Percentiles rank a stretch among this genome's conserved stretches.
phyloP scores from a whole-genome alignment of 1,140 invertebrate species.

The Macrotrachela quadricornifera region DNA sequence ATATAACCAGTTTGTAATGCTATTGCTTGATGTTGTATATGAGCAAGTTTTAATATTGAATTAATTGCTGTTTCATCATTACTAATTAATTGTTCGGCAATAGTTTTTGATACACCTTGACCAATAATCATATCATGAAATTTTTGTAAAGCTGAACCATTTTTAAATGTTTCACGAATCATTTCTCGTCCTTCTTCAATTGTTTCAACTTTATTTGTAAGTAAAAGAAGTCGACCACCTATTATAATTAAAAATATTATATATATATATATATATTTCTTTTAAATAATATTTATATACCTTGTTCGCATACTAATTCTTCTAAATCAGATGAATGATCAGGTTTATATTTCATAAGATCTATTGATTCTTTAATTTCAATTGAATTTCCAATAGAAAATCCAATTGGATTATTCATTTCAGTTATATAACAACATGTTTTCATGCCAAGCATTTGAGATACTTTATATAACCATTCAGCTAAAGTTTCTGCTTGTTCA shows the following conservation, averaged over 20 bases:
- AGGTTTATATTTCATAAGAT: slow-evolving; percentile 29
- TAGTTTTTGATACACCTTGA: not conserved
- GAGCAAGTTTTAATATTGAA: not conserved
- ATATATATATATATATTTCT: too few relatives aligned
- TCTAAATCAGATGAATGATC: slow-evolving; percentile 7
- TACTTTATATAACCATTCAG: slow-evolving; percentile 23
- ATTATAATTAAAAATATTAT: not conserved
- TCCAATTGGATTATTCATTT: slow-evolving; percentile 38
- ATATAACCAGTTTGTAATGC: not conserved
- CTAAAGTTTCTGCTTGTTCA: slow-evolving; percentile 30
- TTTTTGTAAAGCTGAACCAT: slow-evolving; percentile 5
- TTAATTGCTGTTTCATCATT: not conserved
- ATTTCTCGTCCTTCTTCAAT: not conserved
- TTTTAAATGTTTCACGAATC: slow-evolving; percentile 1
- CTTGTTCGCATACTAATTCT: too few relatives aligned
- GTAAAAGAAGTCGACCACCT: slow-evolving; percentile 1
- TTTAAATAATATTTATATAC: too few relatives aligned
- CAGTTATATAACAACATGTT: slow-evolving; percentile 32
- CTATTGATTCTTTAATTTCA: slow-evolving; percentile 36
- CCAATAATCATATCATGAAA: slow-evolving; percentile 7
- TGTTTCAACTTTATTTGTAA: not conserved
- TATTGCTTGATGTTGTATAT: not conserved
- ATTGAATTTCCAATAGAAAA: slow-evolving; percentile 36
- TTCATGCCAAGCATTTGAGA: slow-evolving; percentile 29
- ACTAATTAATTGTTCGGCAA: slow-evolving; percentile 2